Evolutionary conservation across 2,797 vertebrate genomes (phyloP).

Genomic region (Arnoldichthys spilopterus): DNA sequence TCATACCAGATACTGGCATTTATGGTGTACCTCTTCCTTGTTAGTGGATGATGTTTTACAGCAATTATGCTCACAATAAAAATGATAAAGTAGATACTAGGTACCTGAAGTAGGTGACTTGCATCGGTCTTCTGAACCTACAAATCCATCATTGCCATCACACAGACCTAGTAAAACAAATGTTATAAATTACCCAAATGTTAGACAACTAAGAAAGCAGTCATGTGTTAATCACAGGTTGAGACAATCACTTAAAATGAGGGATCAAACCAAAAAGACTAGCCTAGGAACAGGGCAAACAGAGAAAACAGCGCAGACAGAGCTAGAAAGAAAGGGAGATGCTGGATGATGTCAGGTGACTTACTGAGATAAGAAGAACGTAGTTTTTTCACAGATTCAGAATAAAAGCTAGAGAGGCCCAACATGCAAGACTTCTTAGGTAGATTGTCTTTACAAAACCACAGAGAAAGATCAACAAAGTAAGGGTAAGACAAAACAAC

Average conservation of each 20-base stretch:
- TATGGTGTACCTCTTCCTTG: neutral
- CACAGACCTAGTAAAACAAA: constrained; percentile 80
- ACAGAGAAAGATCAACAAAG: constrained; percentile 82
- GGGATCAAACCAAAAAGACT: neutral
- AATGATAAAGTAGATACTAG: neutral
- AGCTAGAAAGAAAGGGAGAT: constrained; percentile 30
- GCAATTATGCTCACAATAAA: neutral
- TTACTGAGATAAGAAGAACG: constrained; percentile 90
- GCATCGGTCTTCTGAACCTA: constrained; percentile 90
- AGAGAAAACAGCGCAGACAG: constrained; percentile 32
- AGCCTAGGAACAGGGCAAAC: constrained; percentile 28
- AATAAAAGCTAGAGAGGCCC: constrained; percentile 91
- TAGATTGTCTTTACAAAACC: constrained; percentile 87
- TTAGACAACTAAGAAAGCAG: neutral
- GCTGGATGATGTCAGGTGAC: constrained; percentile 75
- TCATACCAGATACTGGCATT: neutral
- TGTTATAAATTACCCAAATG: neutral
- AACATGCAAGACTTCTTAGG: constrained; percentile 91
- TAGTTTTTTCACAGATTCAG: constrained; percentile 93
- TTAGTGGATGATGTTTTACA: neutral
- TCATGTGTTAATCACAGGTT: neutral
- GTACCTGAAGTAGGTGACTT: constrained; percentile 98
- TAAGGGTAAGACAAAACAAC: constrained; percentile 64
- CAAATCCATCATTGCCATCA: constrained; percentile 87
- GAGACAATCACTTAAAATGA: constrained; percentile 7